Base-by-base conservation (phyloP, 1,140 invertebrate genomes). In the Bicyclus anynana region DNA sequence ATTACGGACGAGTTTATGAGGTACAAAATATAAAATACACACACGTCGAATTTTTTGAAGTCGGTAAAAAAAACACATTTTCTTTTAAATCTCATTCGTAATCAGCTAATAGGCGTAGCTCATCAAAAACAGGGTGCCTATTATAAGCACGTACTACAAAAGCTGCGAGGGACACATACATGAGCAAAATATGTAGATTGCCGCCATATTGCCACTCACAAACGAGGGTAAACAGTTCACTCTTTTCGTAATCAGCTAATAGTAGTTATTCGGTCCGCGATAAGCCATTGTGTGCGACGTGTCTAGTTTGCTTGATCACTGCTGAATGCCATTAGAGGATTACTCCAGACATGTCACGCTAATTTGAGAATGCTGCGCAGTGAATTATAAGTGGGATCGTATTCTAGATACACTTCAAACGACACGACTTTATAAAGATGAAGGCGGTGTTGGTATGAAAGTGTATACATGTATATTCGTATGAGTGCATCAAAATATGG, bases 321-420 rank as follows among this genome's bases (percentile, higher is more conserved):
- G 53, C 42, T 50, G 47, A 62, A 74, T 76, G 65, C 67, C 71
- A 76, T 76, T 71, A 72, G 62, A 57, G 60, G 57, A 74, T 78
- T 76, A 72, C 64, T 44, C 17, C 17, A 20, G 16, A 57, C 29
- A 35, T 54, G 62, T 61, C 59, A 66, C 62, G 57, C 60, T 71
- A 71, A 71, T 71, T 71, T 65, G 51, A 26, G 56, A 63, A 65
- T 59, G 58, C 37, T 12, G 16, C 37, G 17, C 17, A 44, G 17
- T 44, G 40, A 44, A 44, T 44, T 44, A 44, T 44, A 44, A 44
- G 27, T 23, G 23, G 7, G 23, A 23, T 7, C 3, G 23, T 7
- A 23, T 23, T 23, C 23, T 7, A 7, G 23, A 23, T 7, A 23
- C 7, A 23, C 23, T 4, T 23, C 23, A 23, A 23, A 23, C 23